Base-by-base conservation (phyloP, 2,888 invertebrate genomes). In the Folsomia candida region DNA sequence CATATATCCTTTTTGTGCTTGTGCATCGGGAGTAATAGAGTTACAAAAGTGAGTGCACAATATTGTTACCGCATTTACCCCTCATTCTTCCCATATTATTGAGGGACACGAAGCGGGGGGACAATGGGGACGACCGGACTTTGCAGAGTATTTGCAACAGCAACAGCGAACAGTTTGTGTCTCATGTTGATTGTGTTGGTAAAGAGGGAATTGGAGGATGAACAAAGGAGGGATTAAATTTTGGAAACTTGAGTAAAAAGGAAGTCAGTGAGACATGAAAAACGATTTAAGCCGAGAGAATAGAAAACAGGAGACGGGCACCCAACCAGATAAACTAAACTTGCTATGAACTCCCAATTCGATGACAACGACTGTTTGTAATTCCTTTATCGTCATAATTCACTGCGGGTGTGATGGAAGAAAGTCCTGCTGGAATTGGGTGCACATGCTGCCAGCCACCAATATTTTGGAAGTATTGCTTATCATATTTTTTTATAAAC, bases 221-320 rank as follows among this genome's bases (percentile, higher is more conserved):
- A 37, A 67, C 67, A 79, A 79, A 79, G 68, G 72, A 51, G 64
- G 77, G 77, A 79, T 79, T 79, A 79, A 77, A 79, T 78, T 77
- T 76, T 79, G 75, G 73, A 71, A 71, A 76, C 76, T 77, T 75
- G 70, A 72, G 68, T 75, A 71, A 73, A 74, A 77, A 77, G 76
- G 71, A 71, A 74, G 59, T 74, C 76, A 79, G 74, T 75, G 72
- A 79, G 76, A 78, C 76, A 76, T 76, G 78, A 79, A 78, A 78
- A 77, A 74, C 72, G 77, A 78, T 78, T 78, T 75, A 74, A 76
- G 72, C 14, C 67, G 28, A 74, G 68, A 74, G 47, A 64, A 64
- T 37, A 64, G 64, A 29, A 37, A 9, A 37, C 14, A 37, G 14
- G 14, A 37, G 37, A 37, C n/a, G 47, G 47, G 64, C 64, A 64